phyloP scores from a whole-genome alignment of 1,140 invertebrate genomes.

The Drosophila pseudoananassae region DNA sequence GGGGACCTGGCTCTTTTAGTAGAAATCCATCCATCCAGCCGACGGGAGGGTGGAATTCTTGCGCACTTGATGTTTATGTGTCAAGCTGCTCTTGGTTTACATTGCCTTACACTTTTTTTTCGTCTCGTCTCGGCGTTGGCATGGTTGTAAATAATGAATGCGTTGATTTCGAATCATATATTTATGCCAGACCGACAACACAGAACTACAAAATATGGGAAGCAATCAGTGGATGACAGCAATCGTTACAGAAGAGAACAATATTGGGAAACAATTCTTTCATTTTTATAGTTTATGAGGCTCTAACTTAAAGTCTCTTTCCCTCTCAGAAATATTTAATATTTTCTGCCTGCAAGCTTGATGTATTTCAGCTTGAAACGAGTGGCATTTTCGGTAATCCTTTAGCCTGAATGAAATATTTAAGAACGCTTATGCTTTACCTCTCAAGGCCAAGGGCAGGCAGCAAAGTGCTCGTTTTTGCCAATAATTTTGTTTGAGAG shows the following conservation, averaged over 20 bases:
- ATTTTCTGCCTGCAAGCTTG: not conserved
- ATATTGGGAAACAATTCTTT: too few relatives aligned
- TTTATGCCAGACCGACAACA: slow-evolving; percentile 61
- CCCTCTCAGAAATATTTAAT: not conserved
- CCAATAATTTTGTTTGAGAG: slow-evolving; percentile 42
- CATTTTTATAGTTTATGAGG: too few relatives aligned
- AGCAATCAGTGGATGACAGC: slow-evolving; percentile 1
- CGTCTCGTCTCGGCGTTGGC: slow-evolving; percentile 36
- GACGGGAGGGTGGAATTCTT: slow-evolving; percentile 28
- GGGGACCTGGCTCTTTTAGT: not conserved
- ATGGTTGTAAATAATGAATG: slow-evolving; percentile 74
- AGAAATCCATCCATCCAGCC: not conserved
- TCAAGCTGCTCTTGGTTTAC: slow-evolving; percentile 72
- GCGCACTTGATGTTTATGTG: slow-evolving; percentile 80
- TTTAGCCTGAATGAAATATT: not conserved
- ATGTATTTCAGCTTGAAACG: not conserved
- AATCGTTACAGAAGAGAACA: too few relatives aligned
- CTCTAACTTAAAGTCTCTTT: too few relatives aligned
- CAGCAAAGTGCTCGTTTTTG: not conserved
- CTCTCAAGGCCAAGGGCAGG: not conserved
- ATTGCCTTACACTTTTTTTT: slow-evolving; percentile 54
- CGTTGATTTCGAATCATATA: slow-evolving; percentile 80
- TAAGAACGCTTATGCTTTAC: slow-evolving; percentile 6
- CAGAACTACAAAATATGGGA: slow-evolving; percentile 34
- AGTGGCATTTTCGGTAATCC: not conserved